Evolutionary conservation across 2,797 vertebrate species (phyloP), one percentile per base, ranked within the genome.

Genomic region (Takifugu rubripes): DNA sequence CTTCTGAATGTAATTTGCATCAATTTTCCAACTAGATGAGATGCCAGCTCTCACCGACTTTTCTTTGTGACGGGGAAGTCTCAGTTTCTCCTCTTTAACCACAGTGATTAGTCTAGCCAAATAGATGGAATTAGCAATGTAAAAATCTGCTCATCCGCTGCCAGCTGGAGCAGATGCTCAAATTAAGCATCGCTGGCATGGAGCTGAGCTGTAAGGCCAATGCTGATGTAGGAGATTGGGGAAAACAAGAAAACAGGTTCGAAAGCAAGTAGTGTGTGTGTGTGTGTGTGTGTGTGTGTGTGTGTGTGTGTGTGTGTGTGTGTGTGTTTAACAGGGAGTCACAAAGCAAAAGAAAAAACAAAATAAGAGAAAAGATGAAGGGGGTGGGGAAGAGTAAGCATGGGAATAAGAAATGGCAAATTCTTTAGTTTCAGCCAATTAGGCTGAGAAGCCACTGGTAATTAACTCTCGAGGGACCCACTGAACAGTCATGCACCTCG

Each of bases 361-460:
- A 47, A 49, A 40, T 61, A 49, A 54, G 10, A 67, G 50, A 66
- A 50, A 62, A 50, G 42, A 68, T 67, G 52, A 46, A 42, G 33
- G 54, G 66, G 65, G 49, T 56, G 59, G 67, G 75, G 66, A 66
- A 73, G 81, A 81, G 78, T 56, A 78, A 84, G 76, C 65, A 83
- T 68, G 80, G 87, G 79, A 82, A 87, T 86, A 88, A 87, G 81
- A 89, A 90, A 90, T 88, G 86, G 87, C 84, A 88, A 88, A 90
- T 89, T 90, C 89, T 86, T 89, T 87, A 89, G 88, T 89, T 89
- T 91, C 87, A 88, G 86, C 87, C 90, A 92, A 91, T 92, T 91
- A 92, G 87, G 84, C 84, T 83, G 82, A 86, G 88, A 90, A 91
- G 89, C 89, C 87, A 88, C 82, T 90, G 87, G 87, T 92, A 92